Percentiles rank a stretch among this genome's conserved stretches.
Evolutionary conservation across 2,888 invertebrate genomes (phyloP).

Genomic region (Lordiphosa fenestrarum): DNA sequence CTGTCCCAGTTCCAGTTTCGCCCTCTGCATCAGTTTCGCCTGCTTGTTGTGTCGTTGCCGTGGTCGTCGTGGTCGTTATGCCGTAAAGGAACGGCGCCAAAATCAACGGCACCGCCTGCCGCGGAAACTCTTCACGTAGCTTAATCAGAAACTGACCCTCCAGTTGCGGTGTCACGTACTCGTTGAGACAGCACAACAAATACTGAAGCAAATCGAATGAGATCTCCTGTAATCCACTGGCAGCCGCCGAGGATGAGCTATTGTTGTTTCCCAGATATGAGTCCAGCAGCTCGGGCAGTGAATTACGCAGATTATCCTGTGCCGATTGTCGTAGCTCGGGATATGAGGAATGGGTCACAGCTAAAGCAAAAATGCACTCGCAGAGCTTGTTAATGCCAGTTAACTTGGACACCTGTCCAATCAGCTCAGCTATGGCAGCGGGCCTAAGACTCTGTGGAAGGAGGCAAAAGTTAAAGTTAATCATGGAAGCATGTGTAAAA

Average conservation of each 20-base stretch:
- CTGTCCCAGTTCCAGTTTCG: constrained; percentile 61
- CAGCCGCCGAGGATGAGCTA: constrained; percentile 78
- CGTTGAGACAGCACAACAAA: constrained; percentile 82
- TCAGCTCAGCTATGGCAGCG: constrained; percentile 88
- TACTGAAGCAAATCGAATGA: constrained; percentile 94
- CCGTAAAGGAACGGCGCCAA: constrained; percentile 91
- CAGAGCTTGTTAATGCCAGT: constrained; percentile 93
- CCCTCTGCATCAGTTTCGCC: constrained; percentile 65
- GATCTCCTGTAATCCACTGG: constrained; percentile 90
- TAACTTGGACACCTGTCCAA: constrained; percentile 91
- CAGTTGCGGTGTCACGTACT: constrained; percentile 80
- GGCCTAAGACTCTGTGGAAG: constrained; percentile 87
- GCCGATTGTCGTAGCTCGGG: constrained; percentile 88
- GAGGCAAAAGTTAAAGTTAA: not conserved
- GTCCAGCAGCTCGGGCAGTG: constrained; percentile 91
- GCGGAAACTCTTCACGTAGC: constrained; percentile 92
- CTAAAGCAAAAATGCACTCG: constrained; percentile 94
- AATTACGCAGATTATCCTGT: constrained; percentile 88
- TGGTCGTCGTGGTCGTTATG: constrained; percentile 39
- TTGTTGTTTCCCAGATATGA: constrained; percentile 90
- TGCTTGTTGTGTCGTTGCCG: constrained; percentile 33
- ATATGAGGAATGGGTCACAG: constrained; percentile 90
- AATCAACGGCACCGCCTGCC: constrained; percentile 92
- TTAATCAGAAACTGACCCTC: constrained; percentile 86
- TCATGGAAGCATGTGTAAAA: not conserved